phyloP scores from a whole-genome alignment of 2,797 vertebrate genomes.

The Neostethus bicornis region DNA sequence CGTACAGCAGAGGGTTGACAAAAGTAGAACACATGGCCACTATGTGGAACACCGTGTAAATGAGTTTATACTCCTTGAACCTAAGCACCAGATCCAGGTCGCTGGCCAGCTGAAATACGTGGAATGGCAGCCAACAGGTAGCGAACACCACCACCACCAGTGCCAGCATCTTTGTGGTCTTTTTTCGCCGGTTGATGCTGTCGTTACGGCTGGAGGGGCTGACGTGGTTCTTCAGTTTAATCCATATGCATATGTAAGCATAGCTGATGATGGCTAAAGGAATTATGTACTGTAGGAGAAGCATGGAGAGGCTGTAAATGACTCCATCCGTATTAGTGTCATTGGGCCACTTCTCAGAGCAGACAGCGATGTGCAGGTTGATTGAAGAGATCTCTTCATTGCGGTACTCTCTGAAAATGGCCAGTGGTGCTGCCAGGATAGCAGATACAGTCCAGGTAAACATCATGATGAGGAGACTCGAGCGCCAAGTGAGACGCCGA shows the following conservation, averaged over 20 bases:
- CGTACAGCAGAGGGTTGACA: constrained; percentile 89
- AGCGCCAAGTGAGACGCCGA: constrained; percentile 85
- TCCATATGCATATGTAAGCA: constrained; percentile 91
- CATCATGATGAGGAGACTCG: constrained; percentile 87
- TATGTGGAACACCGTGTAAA: constrained; percentile 90
- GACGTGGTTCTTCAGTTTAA: constrained; percentile 90
- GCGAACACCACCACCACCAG: constrained; percentile 91
- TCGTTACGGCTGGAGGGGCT: constrained; percentile 86
- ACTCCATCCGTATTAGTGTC: constrained; percentile 87
- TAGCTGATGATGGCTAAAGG: constrained; percentile 90
- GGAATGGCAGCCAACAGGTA: constrained; percentile 91
- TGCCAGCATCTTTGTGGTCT: constrained; percentile 93
- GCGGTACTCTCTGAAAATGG: constrained; percentile 91
- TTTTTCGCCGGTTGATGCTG: constrained; percentile 84
- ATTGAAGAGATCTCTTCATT: constrained; percentile 88
- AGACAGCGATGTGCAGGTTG: constrained; percentile 87
- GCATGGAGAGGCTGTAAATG: constrained; percentile 92
- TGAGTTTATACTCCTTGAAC: constrained; percentile 90
- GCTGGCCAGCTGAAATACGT: constrained; percentile 89
- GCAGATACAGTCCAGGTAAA: constrained; percentile 86
- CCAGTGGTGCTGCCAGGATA: constrained; percentile 88
- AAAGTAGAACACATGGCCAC: constrained; percentile 94
- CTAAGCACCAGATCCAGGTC: constrained; percentile 88
- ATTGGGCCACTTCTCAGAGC: constrained; percentile 92
- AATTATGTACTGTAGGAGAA: constrained; percentile 89